Evolutionary conservation across 2,888 invertebrate species (phyloP), one percentile per base, ranked within the genome.

Genomic region (Troides oblongomaculatus): DNA sequence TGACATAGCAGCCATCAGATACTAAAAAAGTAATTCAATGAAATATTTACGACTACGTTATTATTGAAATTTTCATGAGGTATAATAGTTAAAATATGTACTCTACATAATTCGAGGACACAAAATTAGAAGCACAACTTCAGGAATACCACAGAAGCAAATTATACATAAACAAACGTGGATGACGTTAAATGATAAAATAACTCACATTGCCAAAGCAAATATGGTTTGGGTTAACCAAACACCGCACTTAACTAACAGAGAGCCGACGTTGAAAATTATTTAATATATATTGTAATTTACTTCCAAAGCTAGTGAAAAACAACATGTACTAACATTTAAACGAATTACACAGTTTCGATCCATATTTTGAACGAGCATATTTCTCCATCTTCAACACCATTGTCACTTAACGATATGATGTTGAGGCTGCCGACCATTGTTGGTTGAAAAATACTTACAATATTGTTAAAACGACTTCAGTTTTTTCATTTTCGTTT

Each of bases 161-260:
- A 70, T 62, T 66, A 70, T 62, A 66, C 59, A 58, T 46, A 66
- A 64, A 70, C 66, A 70, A 14, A 30, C 21, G 21, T 12, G 65
- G 10, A 57, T 62, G 56, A 63, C 50, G 60, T 39, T 62, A 60
- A 70, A 63, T 66, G 59, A 70, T 66, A 66, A 50, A 70, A 70
- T 70, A 70, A 70, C 70, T 66, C 60, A 18, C 43, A 30, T 64
- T 46, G 10, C 66, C 64, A 66, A 59, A 21, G 77, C 82, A 84
- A 87, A 87, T 84, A 82, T 83, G 83, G 78, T 83, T 81, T 79
- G 83, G 77, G 81, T 77, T 77, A 81, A 76, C 80, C 83, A 84
- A 86, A 86, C 83, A 82, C 61, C 56, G 67, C 43, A 67, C 64
- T 70, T 72, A 64, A 71, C 70, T 72, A 74, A 72, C 75, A 77